These are phyloP conservation scores for Subacronicta megacephala DNA, from an alignment of 2,888 invertebrate species.

Conservation along the genomic window DNA sequence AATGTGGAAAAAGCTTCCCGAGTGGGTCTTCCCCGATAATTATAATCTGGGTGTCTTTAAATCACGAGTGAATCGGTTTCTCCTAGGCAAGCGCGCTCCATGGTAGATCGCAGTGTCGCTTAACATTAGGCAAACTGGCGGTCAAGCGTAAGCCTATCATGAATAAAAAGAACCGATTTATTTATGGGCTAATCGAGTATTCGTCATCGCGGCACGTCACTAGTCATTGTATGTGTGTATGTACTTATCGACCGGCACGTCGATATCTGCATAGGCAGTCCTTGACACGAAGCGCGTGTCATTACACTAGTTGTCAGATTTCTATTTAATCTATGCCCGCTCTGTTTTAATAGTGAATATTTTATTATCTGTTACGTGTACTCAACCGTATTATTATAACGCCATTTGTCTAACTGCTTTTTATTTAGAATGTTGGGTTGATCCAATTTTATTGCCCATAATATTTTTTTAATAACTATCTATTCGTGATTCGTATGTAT, in stretches of 20 bases:
- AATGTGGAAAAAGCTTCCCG: too few species aligned
- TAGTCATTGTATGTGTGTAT: too few species aligned
- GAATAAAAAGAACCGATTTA: conserved; percentile 26
- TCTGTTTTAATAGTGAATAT: conserved; percentile 47
- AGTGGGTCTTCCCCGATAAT: too few species aligned
- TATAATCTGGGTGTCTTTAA: too few species aligned
- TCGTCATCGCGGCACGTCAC: conserved; percentile 64
- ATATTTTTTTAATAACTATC: neutral
- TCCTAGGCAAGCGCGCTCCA: too few species aligned
- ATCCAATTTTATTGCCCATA: conserved; percentile 20
- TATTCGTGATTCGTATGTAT: too few species aligned
- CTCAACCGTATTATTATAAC: conserved; percentile 34
- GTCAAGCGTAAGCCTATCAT: conserved; percentile 32
- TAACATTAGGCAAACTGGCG: too few species aligned
- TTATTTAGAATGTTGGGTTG: conserved; percentile 21
- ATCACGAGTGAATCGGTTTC: too few species aligned
- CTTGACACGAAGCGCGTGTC: conserved; percentile 72
- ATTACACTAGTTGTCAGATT: conserved; percentile 57
- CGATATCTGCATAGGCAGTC: conserved; percentile 82
- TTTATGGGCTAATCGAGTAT: conserved; percentile 33
- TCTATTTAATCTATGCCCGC: conserved; percentile 56
- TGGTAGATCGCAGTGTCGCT: too few species aligned
- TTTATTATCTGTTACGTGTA: conserved; percentile 49
- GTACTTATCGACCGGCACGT: conserved; percentile 71
- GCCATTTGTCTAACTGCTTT: conserved; percentile 23